A percentile compares a stretch with the other conserved stretches of the same genome.
These are phyloP conservation scores for Lampris megalopsis DNA, from an alignment of 2,113 vertebrate species.

Conservation along the genomic window DNA sequence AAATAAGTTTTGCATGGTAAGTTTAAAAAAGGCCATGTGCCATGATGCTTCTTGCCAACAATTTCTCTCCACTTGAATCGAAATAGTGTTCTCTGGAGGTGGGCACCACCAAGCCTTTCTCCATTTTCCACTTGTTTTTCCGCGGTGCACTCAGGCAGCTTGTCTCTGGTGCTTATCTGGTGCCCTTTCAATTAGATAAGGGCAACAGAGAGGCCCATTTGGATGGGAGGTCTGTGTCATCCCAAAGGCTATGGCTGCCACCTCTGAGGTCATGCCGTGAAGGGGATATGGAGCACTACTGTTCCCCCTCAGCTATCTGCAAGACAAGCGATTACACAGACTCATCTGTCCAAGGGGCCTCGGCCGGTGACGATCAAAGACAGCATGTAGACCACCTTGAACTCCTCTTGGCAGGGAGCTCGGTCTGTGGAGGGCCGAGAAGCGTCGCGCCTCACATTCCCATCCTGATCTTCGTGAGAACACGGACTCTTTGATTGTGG, in stretches of 20 bases:
- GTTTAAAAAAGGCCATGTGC: slow-evolving; percentile 47
- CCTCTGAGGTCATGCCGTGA: slow-evolving; percentile 74
- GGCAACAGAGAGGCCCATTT: slow-evolving; percentile 76
- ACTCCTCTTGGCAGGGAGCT: slow-evolving; percentile 63
- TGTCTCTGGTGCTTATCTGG: slow-evolving; percentile 78
- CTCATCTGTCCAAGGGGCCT: slow-evolving; percentile 63
- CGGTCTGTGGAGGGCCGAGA: slow-evolving; percentile 54
- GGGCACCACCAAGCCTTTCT: slow-evolving; percentile 56
- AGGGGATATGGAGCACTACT: slow-evolving; percentile 74
- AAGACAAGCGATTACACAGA: slow-evolving; percentile 73
- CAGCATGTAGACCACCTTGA: slow-evolving; percentile 71
- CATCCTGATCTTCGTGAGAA: slow-evolving; percentile 77
- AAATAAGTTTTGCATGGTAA: slow-evolving; percentile 57
- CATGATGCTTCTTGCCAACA: slow-evolving; percentile 46
- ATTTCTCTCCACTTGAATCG: slow-evolving; percentile 60
- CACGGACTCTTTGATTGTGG: slow-evolving; percentile 52
- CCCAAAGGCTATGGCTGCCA: slow-evolving; percentile 60
- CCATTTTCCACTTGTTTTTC: slow-evolving; percentile 53
- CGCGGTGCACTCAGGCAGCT: slow-evolving; percentile 54
- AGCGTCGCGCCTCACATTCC: slow-evolving; percentile 53
- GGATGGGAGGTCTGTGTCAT: slow-evolving; percentile 67
- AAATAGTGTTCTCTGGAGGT: slow-evolving; percentile 69
- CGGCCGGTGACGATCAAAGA: slow-evolving; percentile 71
- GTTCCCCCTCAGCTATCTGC: slow-evolving; percentile 68
- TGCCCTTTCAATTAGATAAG: slow-evolving; percentile 80